These are phyloP conservation scores for Ranitomeya variabilis DNA, from an alignment of 2,113 vertebrate genomes.

Conservation along the genomic window DNA sequence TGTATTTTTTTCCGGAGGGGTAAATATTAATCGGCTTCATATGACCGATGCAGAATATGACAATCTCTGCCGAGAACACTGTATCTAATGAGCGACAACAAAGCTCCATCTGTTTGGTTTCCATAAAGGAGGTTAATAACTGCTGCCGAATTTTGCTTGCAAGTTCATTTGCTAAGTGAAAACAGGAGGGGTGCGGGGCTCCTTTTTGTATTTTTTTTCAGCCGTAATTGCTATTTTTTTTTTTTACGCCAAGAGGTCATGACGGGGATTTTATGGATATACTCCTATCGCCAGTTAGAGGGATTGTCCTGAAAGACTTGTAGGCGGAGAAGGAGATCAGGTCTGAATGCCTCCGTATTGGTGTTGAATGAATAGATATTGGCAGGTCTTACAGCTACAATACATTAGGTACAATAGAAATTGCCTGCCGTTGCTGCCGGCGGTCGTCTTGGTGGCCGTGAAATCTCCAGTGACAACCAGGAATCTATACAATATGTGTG, in stretches of 20 bases:
- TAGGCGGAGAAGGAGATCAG: too few relatives aligned
- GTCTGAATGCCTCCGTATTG: too few relatives aligned
- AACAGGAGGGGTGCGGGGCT: not conserved
- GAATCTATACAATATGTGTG: not conserved
- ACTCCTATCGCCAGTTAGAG: not conserved
- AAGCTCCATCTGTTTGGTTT: conserved; percentile 51
- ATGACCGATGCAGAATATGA: conserved; percentile 37
- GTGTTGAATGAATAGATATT: too few relatives aligned
- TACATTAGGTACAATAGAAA: not conserved
- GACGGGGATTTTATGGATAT: not conserved
- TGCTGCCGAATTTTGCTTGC: not conserved
- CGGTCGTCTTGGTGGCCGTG: not conserved
- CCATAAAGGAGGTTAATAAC: conserved; percentile 8
- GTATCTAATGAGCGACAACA: conserved; percentile 37
- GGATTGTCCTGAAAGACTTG: too few relatives aligned
- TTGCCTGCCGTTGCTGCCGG: not conserved
- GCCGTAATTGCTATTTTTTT: not conserved
- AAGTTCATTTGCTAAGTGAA: conserved; percentile 8
- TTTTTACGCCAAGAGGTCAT: not conserved
- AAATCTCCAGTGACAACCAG: not conserved
- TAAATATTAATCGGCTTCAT: conserved; percentile 48
- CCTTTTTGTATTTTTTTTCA: not conserved
- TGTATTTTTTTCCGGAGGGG: not conserved
- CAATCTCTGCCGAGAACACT: conserved; percentile 17
- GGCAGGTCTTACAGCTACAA: not conserved